These are phyloP conservation scores for Gandaritis pyraliata DNA, from an alignment of 2,888 invertebrate species.

Conservation along the genomic window DNA sequence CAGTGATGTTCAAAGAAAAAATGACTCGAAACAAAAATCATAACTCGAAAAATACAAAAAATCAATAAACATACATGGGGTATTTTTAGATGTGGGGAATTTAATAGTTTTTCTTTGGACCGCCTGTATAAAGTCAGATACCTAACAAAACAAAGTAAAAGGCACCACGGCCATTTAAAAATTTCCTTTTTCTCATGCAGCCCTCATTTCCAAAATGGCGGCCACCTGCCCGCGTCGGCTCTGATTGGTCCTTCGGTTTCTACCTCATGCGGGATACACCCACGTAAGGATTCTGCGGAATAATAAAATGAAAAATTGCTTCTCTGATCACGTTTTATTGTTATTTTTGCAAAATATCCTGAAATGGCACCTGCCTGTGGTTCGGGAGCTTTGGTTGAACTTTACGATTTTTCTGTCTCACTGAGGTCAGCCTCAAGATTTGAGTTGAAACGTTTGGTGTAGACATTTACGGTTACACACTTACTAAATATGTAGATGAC, in stretches of 20 bases:
- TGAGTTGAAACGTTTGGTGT: too few species aligned
- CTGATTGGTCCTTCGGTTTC: constrained; percentile 29
- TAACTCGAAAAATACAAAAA: too few species aligned
- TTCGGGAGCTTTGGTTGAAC: not conserved
- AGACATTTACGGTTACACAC: too few species aligned
- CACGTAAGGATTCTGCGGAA: constrained; percentile 19
- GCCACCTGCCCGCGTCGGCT: constrained; percentile 51
- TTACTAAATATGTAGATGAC: too few species aligned
- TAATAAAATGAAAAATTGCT: constrained; percentile 23
- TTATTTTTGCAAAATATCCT: constrained; percentile 28
- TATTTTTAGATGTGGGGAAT: too few species aligned
- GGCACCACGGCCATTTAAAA: not conserved
- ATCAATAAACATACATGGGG: too few species aligned
- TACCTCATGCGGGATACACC: constrained; percentile 22
- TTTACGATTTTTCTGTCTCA: not conserved
- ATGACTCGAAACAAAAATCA: too few species aligned
- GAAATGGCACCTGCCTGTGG: constrained; percentile 5
- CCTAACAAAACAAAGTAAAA: not conserved
- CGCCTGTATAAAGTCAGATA: too few species aligned
- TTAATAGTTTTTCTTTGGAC: too few species aligned
- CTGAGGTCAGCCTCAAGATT: too few species aligned
- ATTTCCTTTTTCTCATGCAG: constrained; percentile 25
- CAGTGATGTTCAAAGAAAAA: too few species aligned
- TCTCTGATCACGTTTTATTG: constrained; percentile 24
- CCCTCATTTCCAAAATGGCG: constrained; percentile 57